phyloP scores from a whole-genome alignment of 53 echinoderm and acorn worm species.

The Luidia sarsii region DNA sequence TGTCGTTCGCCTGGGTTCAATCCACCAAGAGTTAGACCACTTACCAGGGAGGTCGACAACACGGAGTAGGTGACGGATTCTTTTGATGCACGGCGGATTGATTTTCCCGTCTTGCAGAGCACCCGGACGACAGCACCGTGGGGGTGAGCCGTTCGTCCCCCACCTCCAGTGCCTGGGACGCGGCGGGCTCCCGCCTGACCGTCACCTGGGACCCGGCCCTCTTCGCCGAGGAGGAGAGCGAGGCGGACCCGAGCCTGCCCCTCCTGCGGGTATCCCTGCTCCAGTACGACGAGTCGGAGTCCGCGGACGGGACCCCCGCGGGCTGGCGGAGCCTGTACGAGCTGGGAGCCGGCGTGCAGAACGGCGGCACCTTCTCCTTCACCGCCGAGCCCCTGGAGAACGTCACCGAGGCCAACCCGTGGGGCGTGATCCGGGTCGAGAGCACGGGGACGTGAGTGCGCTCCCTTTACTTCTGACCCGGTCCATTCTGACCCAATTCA shows the following conservation, averaged over 20 bases:
- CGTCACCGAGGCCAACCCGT: slow-evolving; percentile 69
- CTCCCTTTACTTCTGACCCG: not conserved
- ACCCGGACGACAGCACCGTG: slow-evolving; percentile 12
- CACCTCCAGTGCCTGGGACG: slow-evolving; percentile 43
- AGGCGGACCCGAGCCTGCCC: not conserved
- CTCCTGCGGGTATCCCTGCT: slow-evolving; percentile 12
- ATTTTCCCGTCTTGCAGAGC: slow-evolving; percentile 19
- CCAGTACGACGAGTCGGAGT: slow-evolving; percentile 39
- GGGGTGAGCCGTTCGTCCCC: slow-evolving; percentile 26
- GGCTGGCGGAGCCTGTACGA: slow-evolving; percentile 9
- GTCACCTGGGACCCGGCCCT: slow-evolving; percentile 52
- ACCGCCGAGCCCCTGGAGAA: slow-evolving; percentile 35
- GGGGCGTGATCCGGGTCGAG: slow-evolving; percentile 67
- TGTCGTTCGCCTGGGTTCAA: too few relatives aligned
- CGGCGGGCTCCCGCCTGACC: slow-evolving; percentile 34
- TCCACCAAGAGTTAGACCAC: too few relatives aligned
- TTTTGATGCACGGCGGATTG: too few relatives aligned
- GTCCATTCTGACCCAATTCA: too few relatives aligned
- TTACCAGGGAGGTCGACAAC: too few relatives aligned
- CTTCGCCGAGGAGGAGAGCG: not conserved
- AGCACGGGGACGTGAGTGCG: slow-evolving; percentile 30
- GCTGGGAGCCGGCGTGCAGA: slow-evolving; percentile 6
- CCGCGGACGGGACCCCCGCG: not conserved
- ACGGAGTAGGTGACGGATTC: too few relatives aligned
- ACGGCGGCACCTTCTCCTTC: slow-evolving; percentile 59